These are phyloP conservation scores for Hemibagrus guttatus DNA, from an alignment of 2,797 vertebrate species.

Conservation along the genomic window DNA sequence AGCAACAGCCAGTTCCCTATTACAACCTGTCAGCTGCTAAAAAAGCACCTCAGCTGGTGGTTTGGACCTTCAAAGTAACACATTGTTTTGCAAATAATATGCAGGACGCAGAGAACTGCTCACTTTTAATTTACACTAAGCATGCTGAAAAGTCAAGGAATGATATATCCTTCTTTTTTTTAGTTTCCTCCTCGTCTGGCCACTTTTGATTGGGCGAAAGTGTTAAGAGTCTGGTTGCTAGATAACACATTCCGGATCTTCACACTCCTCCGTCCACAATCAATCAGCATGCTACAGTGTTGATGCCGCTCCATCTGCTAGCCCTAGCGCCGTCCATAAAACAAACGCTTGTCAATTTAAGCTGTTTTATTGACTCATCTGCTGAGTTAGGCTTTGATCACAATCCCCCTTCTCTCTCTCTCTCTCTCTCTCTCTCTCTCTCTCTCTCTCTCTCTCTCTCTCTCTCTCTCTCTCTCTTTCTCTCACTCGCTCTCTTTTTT, in stretches of 20 bases:
- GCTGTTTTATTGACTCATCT: conserved; percentile 79
- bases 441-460: conserved; percentile 37
- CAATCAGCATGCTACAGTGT: conserved; percentile 58
- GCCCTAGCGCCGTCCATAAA: conserved; percentile 71
- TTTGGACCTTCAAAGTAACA: conserved; percentile 27
- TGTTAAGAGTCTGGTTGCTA: conserved; percentile 52
- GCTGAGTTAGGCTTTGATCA: conserved; percentile 70
- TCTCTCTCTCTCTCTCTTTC: conserved; percentile 61
- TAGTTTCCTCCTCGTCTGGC: conserved; percentile 34
- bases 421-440: conserved; percentile 31
- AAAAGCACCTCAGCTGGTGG: conserved; percentile 26
- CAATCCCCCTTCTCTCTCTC: conserved; percentile 61
- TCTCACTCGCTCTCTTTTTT: conserved; percentile 64
- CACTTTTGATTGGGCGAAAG: conserved; percentile 54
- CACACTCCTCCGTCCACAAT: conserved; percentile 67
- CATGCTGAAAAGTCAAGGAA: conserved; percentile 32
- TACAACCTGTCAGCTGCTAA: conserved; percentile 60
- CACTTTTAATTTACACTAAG: conserved; percentile 32
- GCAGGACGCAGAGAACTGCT: conserved; percentile 28
- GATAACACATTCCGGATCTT: conserved; percentile 65
- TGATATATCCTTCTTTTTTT: conserved; percentile 22
- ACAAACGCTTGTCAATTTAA: conserved; percentile 76
- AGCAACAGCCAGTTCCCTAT: conserved; percentile 65
- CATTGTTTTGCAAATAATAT: conserved; percentile 35
- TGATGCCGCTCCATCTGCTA: conserved; percentile 74